Conservation (phyloP, 2,797 vertebrate genomes). For the Tadarida brasiliensis region DNA sequence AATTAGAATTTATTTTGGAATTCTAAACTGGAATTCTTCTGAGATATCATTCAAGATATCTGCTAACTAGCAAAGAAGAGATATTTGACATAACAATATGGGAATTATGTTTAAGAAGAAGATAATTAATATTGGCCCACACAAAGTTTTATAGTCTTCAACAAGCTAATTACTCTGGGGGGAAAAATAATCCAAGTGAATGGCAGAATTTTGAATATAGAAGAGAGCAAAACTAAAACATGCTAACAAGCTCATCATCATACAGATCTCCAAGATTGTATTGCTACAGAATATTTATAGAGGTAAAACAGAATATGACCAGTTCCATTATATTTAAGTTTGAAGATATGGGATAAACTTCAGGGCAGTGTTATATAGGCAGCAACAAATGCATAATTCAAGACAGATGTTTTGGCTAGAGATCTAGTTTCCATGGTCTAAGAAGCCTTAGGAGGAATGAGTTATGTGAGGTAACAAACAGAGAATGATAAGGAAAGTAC, state of each 20-base stretch:
- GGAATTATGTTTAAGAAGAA: neutral
- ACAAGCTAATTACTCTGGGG: neutral
- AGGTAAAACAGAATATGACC: neutral
- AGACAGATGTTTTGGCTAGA: neutral
- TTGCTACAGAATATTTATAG: neutral
- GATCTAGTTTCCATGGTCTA: neutral
- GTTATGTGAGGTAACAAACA: neutral
- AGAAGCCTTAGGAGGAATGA: neutral
- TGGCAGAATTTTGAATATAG: neutral
- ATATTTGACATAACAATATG: neutral
- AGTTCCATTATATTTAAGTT: neutral
- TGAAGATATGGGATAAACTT: neutral
- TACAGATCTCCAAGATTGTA: neutral
- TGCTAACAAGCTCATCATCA: neutral
- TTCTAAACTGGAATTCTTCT: neutral
- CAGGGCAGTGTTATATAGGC: neutral
- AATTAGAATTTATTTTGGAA: neutral
- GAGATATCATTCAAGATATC: neutral
- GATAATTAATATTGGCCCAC: neutral
- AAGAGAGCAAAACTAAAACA: neutral
- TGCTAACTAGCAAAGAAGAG: neutral
- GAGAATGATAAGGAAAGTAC: neutral
- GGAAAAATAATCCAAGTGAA: neutral
- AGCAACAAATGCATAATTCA: neutral
- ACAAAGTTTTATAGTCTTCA: neutral